These are phyloP conservation scores for Coregonus sp. DNA, from an alignment of 2,797 vertebrate genomes.

Conservation along the genomic window DNA sequence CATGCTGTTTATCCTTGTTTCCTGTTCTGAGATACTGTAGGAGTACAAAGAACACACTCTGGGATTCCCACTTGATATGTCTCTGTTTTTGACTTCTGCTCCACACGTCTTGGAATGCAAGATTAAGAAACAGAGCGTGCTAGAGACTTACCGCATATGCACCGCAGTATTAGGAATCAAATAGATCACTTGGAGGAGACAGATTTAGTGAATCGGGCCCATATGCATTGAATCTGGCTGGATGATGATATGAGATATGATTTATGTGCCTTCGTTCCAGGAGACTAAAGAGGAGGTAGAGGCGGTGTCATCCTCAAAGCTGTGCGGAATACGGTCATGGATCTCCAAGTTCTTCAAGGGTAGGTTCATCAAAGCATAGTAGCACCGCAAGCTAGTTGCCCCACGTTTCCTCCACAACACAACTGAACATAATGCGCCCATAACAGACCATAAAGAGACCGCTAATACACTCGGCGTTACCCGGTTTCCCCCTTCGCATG, in stretches of 20 bases:
- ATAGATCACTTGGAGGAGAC: conserved; percentile 71
- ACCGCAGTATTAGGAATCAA: conserved; percentile 62
- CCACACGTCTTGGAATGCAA: not conserved
- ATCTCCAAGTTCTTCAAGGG: conserved; percentile 73
- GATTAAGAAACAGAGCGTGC: conserved; percentile 56
- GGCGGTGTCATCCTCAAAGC: conserved; percentile 61
- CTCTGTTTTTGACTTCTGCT: not conserved
- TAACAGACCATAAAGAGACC: not conserved
- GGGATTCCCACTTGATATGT: conserved; percentile 18
- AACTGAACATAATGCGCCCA: conserved; percentile 51
- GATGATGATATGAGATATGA: conserved; percentile 78
- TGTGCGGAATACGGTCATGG: conserved; percentile 58
- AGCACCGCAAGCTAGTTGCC: not conserved
- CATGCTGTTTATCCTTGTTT: conserved; percentile 58
- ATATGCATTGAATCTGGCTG: conserved; percentile 78
- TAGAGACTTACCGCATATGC: conserved; percentile 63
- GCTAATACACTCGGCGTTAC: conserved; percentile 71
- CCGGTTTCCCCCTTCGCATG: conserved; percentile 61
- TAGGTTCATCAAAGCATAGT: conserved; percentile 73
- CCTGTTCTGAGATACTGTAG: conserved; percentile 48
- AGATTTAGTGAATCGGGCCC: conserved; percentile 76
- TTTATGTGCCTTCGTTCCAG: conserved; percentile 74
- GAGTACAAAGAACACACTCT: conserved; percentile 33
- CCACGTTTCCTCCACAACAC: conserved; percentile 56
- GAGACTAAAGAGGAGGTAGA: conserved; percentile 65